Evolutionary conservation across 2,888 invertebrate species (phyloP).

Genomic region (Zaprionus bogoriensis): DNA sequence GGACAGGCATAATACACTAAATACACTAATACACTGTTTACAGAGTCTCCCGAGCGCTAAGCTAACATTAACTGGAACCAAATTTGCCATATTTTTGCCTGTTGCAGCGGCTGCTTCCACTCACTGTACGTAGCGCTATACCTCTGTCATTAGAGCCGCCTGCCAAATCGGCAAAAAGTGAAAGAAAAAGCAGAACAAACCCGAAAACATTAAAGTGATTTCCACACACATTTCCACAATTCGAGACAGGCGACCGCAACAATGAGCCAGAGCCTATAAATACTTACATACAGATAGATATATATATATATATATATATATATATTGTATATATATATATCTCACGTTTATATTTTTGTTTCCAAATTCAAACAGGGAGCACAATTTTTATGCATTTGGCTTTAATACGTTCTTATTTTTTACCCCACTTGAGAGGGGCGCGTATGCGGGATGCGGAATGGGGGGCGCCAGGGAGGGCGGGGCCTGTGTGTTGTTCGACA

Average conservation of each 20-base stretch:
- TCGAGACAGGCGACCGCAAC: conserved; percentile 56
- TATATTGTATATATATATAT: conserved; percentile 30
- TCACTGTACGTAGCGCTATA: conserved; percentile 40
- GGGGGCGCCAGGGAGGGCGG: not conserved
- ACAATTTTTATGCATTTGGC: conserved; percentile 35
- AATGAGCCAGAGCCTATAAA: conserved; percentile 67
- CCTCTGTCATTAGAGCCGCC: conserved; percentile 61
- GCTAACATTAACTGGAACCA: no score
- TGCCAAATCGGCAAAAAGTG: conserved; percentile 53
- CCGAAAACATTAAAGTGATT: conserved; percentile 63
- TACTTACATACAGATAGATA: conserved; percentile 44
- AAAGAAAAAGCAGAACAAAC: conserved; percentile 9
- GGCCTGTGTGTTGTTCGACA: conserved; percentile 20
- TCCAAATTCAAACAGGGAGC: conserved; percentile 32
- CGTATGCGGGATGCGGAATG: not conserved
- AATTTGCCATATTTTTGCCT: not conserved
- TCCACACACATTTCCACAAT: conserved; percentile 56
- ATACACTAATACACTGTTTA: no score
- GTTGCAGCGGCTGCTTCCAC: not conserved
- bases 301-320: conserved; percentile 34
- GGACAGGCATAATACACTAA: no score
- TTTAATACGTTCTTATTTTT: conserved; percentile 29
- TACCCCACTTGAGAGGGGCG: conserved; percentile 5
- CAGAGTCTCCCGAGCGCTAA: no score
- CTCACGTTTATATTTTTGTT: conserved; percentile 26